phyloP scores from a whole-genome alignment of 2,113 vertebrate species.

The Desmodus rotundus region DNA sequence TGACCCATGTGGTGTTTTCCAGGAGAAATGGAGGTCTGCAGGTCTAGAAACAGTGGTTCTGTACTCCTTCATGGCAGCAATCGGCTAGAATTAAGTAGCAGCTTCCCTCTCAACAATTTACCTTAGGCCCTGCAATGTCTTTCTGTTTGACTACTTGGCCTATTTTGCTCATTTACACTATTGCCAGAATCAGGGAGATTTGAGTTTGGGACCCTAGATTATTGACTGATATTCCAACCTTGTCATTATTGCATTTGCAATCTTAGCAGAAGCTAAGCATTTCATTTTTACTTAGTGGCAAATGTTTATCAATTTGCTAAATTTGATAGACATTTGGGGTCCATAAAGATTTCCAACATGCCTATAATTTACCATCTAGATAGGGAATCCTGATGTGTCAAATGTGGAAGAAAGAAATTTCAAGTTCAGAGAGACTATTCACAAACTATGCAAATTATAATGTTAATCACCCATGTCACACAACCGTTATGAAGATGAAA shows the following conservation, averaged over 20 bases:
- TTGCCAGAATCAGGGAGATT: not conserved
- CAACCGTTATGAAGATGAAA: not conserved
- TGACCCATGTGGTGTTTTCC: not conserved
- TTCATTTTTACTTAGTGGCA: not conserved
- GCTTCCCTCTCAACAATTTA: not conserved
- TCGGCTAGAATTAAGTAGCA: not conserved
- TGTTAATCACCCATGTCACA: not conserved
- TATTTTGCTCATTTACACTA: not conserved
- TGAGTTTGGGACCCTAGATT: not conserved
- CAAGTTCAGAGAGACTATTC: not conserved
- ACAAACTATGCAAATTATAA: not conserved
- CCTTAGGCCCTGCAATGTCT: not conserved
- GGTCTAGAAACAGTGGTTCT: not conserved
- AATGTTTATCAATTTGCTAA: not conserved
- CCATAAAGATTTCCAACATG: not conserved
- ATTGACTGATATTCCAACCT: not conserved
- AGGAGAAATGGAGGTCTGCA: not conserved
- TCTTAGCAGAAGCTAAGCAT: not conserved
- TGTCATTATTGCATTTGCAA: not conserved
- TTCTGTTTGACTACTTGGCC: not conserved
- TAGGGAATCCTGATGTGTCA: not conserved
- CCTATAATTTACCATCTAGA: not conserved
- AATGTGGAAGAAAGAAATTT: not conserved
- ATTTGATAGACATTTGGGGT: not conserved
- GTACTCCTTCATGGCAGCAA: not conserved